phyloP scores from a whole-genome alignment of 2,888 invertebrate genomes.

The Ernsta delagoae region DNA sequence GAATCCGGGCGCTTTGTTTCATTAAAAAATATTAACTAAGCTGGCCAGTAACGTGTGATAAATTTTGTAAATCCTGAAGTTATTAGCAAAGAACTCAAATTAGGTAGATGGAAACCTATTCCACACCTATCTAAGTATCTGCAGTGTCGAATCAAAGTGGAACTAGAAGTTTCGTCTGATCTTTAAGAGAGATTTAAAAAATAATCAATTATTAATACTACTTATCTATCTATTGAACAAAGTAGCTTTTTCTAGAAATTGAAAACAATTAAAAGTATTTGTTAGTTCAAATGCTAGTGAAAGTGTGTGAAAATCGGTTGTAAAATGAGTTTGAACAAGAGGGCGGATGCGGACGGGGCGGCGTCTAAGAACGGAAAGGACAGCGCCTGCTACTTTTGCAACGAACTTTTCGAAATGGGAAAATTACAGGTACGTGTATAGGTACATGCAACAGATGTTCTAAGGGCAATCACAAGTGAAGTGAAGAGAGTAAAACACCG shows the following conservation, averaged over 20 bases:
- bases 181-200: neutral
- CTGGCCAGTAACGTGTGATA: neutral
- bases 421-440: conserved; percentile 81
- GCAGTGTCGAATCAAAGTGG: neutral
- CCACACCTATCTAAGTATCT: no score
- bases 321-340: conserved; percentile 60
- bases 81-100: no score
- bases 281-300: neutral
- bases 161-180: neutral
- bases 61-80: neutral
- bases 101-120: no score
- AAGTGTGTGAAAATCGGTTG: conserved; percentile 41
- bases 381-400: conserved; percentile 88
- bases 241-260: no score
- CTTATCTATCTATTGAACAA: no score
- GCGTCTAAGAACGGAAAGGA: conserved; percentile 61
- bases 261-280: neutral
- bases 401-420: conserved; percentile 87
- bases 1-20: neutral
- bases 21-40: neutral
- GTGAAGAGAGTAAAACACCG: no score
- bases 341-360: conserved; percentile 43
- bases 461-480: no score
- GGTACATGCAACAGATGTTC: no score
- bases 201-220: no score